These are phyloP conservation scores for Exephanes ischioxanthus DNA, from an alignment of 2,888 invertebrate species.

Conservation along the genomic window DNA sequence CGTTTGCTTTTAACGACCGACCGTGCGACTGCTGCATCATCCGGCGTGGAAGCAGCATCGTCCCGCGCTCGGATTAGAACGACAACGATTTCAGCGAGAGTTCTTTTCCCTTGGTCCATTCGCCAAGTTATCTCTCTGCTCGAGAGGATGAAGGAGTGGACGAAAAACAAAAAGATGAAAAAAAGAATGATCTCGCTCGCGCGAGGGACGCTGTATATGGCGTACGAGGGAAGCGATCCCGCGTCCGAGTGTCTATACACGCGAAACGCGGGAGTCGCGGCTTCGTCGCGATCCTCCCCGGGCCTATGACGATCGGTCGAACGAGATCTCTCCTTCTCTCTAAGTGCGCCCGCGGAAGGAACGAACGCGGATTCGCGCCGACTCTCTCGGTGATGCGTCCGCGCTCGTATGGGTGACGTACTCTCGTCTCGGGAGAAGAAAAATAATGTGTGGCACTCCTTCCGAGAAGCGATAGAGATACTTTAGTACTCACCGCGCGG, in stretches of 20 bases:
- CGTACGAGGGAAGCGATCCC: constrained; percentile 27
- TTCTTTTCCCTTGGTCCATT: constrained; percentile 15
- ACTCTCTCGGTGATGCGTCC: background rate
- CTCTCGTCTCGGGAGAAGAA: constrained; percentile 22
- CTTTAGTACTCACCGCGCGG: constrained; percentile 18
- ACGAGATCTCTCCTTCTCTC: constrained; percentile 16
- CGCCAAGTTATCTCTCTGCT: background rate
- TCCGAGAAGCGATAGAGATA: constrained; percentile 59
- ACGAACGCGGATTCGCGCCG: background rate
- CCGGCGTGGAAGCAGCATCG: constrained; percentile 2
- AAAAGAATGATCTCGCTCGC: constrained; percentile 5
- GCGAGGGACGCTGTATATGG: constrained; percentile 30
- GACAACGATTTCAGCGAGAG: constrained; percentile 36
- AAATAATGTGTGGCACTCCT: constrained; percentile 39
- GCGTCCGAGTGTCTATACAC: constrained; percentile 4
- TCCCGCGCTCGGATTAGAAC: constrained; percentile 36
- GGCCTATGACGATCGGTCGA: constrained; percentile 7
- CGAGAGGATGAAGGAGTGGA: constrained; percentile 31
- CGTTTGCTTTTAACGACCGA: constrained; percentile 12
- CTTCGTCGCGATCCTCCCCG: background rate
- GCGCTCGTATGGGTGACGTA: constrained; percentile 23
- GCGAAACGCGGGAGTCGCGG: constrained; percentile 33
- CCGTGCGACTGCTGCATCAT: constrained; percentile 12
- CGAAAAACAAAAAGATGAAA: constrained; percentile 8
- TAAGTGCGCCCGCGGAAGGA: constrained; percentile 7